These are phyloP conservation scores for Acrobasis suavella DNA, from an alignment of 2,888 invertebrate species.

Conservation along the genomic window DNA sequence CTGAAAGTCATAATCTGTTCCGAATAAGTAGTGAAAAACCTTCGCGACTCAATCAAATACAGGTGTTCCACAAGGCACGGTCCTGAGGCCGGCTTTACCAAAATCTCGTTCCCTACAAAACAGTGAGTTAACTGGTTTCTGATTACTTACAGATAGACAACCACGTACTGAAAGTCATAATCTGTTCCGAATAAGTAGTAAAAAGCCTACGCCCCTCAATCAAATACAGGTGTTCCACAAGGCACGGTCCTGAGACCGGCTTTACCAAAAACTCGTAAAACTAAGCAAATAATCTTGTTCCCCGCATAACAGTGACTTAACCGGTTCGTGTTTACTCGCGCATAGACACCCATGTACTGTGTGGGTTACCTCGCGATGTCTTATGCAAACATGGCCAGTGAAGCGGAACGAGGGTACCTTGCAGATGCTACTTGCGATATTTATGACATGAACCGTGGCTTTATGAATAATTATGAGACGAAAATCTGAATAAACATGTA, in stretches of 20 bases:
- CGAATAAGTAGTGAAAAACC: background rate
- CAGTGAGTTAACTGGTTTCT: constrained; percentile 31
- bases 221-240: no score
- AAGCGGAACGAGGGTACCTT: constrained; percentile 6
- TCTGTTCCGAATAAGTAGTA: no score
- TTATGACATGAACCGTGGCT: background rate
- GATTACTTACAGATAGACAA: background rate
- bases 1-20: background rate
- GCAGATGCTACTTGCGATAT: constrained; percentile 15
- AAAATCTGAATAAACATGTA: no score
- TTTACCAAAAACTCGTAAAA: no score
- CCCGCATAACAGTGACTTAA: constrained; percentile 33
- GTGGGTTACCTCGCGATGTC: constrained; percentile 8
- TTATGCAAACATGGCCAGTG: constrained; percentile 21
- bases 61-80: constrained; percentile 1
- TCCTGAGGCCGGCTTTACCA: constrained; percentile 2
- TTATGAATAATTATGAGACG: background rate
- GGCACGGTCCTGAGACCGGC: no score
- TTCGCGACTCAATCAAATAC: background rate
- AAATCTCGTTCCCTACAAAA: constrained; percentile 26
- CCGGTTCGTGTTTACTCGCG: constrained; percentile 11
- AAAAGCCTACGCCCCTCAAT: no score
- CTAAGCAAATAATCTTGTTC: constrained; percentile 27
- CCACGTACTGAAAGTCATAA: constrained; percentile 4
- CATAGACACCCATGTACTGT: constrained; percentile 1